Evolutionary conservation across 2,888 invertebrate genomes (phyloP), one percentile per base, ranked within the genome.

Genomic region (Pristionchus maxplancki): DNA sequence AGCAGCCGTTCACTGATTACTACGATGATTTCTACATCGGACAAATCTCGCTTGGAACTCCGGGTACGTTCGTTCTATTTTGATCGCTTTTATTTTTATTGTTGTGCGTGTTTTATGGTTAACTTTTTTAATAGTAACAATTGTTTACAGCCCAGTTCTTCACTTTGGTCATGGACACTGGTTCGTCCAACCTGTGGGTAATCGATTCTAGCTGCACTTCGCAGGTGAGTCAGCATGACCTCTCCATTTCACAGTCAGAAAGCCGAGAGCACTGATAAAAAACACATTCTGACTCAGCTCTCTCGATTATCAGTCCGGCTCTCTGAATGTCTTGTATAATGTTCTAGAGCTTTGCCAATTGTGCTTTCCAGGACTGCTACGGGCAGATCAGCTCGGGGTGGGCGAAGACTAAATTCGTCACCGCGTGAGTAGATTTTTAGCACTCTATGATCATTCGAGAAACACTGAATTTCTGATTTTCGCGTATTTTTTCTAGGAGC

Each of bases 1-100:
- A 85, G 28, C 91, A 92, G 88, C 91, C 91, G 48, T 91, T 92
- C 90, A 58, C 91, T 87, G 93, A 93, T 90, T 93, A 92, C 89
- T 92, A 85, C 84, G 93, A 93, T 88, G 92, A 93, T 90, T 93
- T 93, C 93, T 93, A 93, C 90, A 91, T 93, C 87, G 93, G 93
- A 88, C 91, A 92, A 91, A 92, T 93, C 90, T 91, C 92, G 84
- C 89, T 93, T 83, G 93, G 93, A 90, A 93, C 93, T n/a, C 92
- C 92, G n/a, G 62, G 90, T 89, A 34, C 64, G 90, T 81, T 78
- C 1, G 9, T 34, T 44, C 28, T n/a, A 4, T 58, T 58, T 24
- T 58, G 11, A 13, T 24, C 20, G 13, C 58, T 62, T 62, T n/a
- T 24, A 11, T 62, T 24, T 62, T 62, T 62, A 11, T 62, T 62